Evolutionary conservation across 2,113 vertebrate species (phyloP), one percentile per base, ranked within the genome.

Genomic region (Oceanodroma tethys): DNA sequence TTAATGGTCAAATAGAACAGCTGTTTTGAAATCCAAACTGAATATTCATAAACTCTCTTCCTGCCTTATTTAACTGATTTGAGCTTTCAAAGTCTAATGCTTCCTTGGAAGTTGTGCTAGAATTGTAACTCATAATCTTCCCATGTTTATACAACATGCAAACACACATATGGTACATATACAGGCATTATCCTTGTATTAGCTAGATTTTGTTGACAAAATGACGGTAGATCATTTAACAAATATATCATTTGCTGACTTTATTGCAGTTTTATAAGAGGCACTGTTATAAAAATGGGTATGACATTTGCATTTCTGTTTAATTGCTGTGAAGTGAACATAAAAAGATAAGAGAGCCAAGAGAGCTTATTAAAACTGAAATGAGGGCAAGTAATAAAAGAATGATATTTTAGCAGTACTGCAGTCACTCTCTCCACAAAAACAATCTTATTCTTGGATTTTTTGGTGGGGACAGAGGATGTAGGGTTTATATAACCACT

Each of bases 361-460:
- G 97, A 98, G 96, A 98, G 95, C 93, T 98, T 98, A 98, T 98
- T 98, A 98, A 98, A 98, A 97, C 95, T 97, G 90, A 98, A 98
- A 98, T 95, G 96, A 98, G 97, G 97, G 93, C 94, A 98, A 98
- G 93, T 91, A 95, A 98, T 98, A 97, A 97, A 98, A 97, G 88
- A 97, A 97, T 97, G 88, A 95, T 98, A 97, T 95, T 97, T 94
- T 95, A 79, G 94, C 92, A 86, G 79, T 89, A 72, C 48, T 94
- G 81, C 71, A 95, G 93, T 95, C 92, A 90, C 71, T 92, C n/a
- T 95, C 75, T 59, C 60, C 63, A 72, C 95, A 87, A 95, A 94
- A 92, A 66, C 17, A 84, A 68, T 86, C 74, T 97, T 97, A 94
- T 93, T 95, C 96, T 79, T 74, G 47, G 59, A 29, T 38, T 87